Percentiles rank a stretch among this genome's conserved stretches.
These are phyloP conservation scores for Phoronis australis DNA, from an alignment of 2,888 invertebrate genomes.

Conservation along the genomic window DNA sequence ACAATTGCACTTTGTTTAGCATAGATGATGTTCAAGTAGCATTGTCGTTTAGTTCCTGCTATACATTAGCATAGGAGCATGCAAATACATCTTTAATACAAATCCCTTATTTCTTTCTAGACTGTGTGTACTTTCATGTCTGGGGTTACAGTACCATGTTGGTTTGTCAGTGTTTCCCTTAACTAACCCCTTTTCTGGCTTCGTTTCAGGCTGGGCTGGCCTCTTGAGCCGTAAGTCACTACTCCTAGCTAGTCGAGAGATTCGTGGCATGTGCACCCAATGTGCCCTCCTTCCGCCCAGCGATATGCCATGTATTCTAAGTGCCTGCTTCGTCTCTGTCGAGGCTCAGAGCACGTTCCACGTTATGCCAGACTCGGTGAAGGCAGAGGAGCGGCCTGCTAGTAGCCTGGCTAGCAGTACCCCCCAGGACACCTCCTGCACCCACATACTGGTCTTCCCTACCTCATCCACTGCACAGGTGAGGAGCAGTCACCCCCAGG, in stretches of 20 bases:
- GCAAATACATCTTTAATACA: no score
- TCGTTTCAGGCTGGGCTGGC: conserved; percentile 77
- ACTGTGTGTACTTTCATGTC: neutral
- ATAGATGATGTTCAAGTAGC: no score
- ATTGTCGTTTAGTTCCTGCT: no score
- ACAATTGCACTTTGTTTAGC: no score
- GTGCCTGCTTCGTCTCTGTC: conserved; percentile 94
- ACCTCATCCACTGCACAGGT: conserved; percentile 61
- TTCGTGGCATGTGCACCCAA: conserved; percentile 86
- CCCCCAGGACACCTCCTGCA: conserved; percentile 92
- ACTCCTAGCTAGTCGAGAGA: conserved; percentile 75
- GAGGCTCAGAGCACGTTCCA: conserved; percentile 84
- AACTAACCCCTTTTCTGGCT: conserved; percentile 1
- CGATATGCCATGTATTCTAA: conserved; percentile 85
- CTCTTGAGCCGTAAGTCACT: conserved; percentile 86
- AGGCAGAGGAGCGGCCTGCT: conserved; percentile 44
- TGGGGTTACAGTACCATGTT: neutral
- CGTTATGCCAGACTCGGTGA: conserved; percentile 49
- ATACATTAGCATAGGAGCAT: no score
- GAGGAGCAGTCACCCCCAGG: no score
- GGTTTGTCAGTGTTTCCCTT: neutral
- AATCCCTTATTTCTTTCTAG: neutral
- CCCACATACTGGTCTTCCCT: conserved; percentile 97
- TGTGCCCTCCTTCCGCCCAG: conserved; percentile 73
- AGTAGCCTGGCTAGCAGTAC: conserved; percentile 66